Evolutionary conservation across 2,797 vertebrate genomes (phyloP), one percentile per base, ranked within the genome.

Genomic region (Poliocrania exsul): DNA sequence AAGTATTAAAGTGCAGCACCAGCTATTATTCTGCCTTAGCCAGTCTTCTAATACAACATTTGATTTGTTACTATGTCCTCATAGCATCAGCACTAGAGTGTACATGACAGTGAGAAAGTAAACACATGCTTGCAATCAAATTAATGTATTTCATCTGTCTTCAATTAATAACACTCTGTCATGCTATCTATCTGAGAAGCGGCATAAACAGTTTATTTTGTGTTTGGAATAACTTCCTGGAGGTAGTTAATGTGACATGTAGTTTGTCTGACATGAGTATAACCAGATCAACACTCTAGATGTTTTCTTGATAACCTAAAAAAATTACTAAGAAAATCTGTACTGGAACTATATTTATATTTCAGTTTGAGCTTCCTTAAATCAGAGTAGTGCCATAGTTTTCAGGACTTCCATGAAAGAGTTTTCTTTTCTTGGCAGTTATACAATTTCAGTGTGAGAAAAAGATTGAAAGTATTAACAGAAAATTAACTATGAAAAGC

Each of bases 191-290:
- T 98, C 98, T 97, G 98, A 96, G 96, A 98, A 98, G 97, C 85
- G 98, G 98, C 98, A 98, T 98, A 99, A 99, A 99, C 99, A 99
- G 98, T 99, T 99, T 99, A 99, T 99, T 99, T 99, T 98, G 98
- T 99, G 98, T 99, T 99, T 99, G 98, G 99, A 98, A 98, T 98
- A 98, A 99, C 98, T 99, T 99, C 99, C 99, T 99, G 97, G 97
- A 98, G 98, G 98, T 98, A 98, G 98, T 99, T 99, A 99, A 98
- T 98, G 98, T 98, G 98, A 99, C 98, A 98, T 98, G 98, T 98
- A 98, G 98, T 98, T 99, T 99, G 99, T 99, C 98, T 99, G 98
- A 98, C 98, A 94, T 95, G 99, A 99, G 98, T 97, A 98, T 99
- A 99, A 99, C 98, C 99, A 99, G 99, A 99, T 98, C 99, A 98